A percentile compares a stretch with the other conserved stretches of the same genome.
These are phyloP conservation scores for Steatocranus sp. DNA, from an alignment of 2,797 vertebrate species.

Conservation along the genomic window DNA sequence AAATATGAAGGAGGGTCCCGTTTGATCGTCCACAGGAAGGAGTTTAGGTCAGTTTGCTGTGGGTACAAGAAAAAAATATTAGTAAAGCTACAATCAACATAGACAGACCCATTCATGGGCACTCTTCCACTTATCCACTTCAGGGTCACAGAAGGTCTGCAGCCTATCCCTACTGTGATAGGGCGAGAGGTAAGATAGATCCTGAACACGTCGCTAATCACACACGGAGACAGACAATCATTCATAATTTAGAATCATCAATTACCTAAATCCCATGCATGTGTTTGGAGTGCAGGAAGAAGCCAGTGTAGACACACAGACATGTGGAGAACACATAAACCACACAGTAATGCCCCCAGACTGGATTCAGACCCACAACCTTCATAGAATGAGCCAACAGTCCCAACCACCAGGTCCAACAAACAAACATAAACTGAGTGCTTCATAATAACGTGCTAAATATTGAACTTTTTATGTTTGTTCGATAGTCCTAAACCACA, in stretches of 20 bases:
- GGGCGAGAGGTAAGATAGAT: not conserved
- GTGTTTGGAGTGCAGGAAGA: not conserved
- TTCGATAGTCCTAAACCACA: not conserved
- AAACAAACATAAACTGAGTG: not conserved
- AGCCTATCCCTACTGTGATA: not conserved
- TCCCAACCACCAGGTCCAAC: not conserved
- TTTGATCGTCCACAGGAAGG: slow-evolving; percentile 91
- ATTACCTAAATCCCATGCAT: not conserved
- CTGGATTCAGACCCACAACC: not conserved
- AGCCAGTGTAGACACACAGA: not conserved
- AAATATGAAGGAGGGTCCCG: slow-evolving; percentile 86
- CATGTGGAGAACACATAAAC: not conserved
- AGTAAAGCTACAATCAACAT: not conserved
- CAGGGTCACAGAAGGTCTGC: not conserved
- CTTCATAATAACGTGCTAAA: not conserved
- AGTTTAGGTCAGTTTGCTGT: slow-evolving; percentile 88
- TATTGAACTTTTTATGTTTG: not conserved
- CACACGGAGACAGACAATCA: not conserved
- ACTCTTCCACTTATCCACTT: not conserved
- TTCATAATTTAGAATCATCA: not conserved
- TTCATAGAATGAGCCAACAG: not conserved
- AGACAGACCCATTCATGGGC: not conserved
- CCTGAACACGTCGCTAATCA: not conserved
- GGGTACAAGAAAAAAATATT: not conserved
- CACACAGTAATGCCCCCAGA: not conserved